These are phyloP conservation scores for Protosalanx chinensis DNA, from an alignment of 2,797 vertebrate genomes.

Conservation along the genomic window DNA sequence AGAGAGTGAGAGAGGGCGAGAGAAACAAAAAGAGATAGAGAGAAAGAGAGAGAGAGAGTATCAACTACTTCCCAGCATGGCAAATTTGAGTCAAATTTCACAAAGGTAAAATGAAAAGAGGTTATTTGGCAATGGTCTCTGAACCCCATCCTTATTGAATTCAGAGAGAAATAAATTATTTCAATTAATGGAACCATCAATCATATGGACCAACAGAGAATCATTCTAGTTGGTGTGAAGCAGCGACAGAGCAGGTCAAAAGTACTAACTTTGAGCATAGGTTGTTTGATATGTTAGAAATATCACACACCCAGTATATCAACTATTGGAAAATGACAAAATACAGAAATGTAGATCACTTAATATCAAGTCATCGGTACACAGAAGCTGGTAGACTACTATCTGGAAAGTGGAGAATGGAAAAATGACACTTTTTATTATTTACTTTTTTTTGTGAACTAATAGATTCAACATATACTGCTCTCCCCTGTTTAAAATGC, in stretches of 20 bases:
- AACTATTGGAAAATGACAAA: neutral
- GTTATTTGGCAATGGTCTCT: constrained; percentile 9
- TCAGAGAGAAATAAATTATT: neutral
- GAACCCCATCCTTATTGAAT: constrained; percentile 6
- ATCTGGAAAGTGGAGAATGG: too few species aligned
- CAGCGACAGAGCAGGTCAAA: neutral
- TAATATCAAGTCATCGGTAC: too few species aligned
- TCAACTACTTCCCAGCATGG: neutral
- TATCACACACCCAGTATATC: neutral
- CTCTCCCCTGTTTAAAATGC: too few species aligned
- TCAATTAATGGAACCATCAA: constrained; percentile 11
- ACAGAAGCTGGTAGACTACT: too few species aligned
- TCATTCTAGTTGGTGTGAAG: constrained; percentile 16
- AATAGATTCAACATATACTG: too few species aligned
- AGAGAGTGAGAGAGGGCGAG: neutral
- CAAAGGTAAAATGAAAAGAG: neutral
- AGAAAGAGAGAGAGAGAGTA: neutral
- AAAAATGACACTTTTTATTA: too few species aligned
- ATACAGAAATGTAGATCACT: neutral
- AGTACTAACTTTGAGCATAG: neutral
- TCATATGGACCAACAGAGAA: constrained; percentile 5
- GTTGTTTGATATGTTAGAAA: too few species aligned
- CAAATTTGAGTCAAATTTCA: constrained; percentile 6
- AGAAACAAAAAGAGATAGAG: neutral
- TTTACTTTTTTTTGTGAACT: too few species aligned